Evolutionary conservation across 2,113 vertebrate genomes (phyloP).

Genomic region (Ailurus styani): DNA sequence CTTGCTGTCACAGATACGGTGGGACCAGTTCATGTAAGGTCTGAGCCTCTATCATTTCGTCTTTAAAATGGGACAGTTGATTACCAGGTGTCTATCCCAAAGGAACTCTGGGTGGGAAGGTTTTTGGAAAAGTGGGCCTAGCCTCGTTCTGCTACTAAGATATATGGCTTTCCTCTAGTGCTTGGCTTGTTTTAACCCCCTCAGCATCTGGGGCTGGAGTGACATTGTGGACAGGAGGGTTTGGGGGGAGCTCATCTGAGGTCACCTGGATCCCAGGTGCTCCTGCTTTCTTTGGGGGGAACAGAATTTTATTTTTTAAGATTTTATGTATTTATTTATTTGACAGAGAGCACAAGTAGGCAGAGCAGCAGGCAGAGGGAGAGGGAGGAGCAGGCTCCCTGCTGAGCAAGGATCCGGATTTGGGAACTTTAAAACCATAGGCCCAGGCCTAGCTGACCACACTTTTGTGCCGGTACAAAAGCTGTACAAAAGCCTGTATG

Average conservation of each 20-base stretch:
- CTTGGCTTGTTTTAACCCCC: background rate
- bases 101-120: background rate
- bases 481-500: background rate
- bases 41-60: background rate
- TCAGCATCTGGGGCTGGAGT: background rate
- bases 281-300: background rate
- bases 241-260: background rate
- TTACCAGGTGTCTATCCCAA: background rate
- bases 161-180: background rate
- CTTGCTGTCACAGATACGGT: background rate
- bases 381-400: background rate
- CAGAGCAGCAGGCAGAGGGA: background rate
- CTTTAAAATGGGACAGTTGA: background rate
- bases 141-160: background rate
- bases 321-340: background rate
- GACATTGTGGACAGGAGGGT: background rate
- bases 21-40: background rate
- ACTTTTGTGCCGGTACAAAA: accelerated
- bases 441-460: accelerated
- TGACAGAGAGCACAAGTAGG: no score
- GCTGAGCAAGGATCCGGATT: background rate
- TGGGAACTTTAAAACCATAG: background rate
- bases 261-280: background rate
- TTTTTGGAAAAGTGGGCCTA: background rate
- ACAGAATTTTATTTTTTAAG: background rate